Evolutionary conservation across 2,797 vertebrate species (phyloP), one percentile per base, ranked within the genome.

Genomic region (Prunella strophiata): DNA sequence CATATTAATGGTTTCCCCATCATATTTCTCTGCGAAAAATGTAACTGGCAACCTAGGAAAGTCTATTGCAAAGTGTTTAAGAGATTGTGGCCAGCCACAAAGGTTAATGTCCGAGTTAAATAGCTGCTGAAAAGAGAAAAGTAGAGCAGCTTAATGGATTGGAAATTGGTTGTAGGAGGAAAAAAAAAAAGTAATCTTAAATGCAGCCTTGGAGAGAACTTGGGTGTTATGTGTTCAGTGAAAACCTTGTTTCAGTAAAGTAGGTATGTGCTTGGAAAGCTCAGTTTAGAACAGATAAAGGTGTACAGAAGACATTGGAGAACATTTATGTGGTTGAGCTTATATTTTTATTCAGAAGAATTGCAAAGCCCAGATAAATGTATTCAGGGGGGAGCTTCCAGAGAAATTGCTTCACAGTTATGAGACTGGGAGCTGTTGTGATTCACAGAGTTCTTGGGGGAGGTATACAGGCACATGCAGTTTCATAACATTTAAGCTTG

Each of bases 61-160:
- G 25, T 48, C 19, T 63, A 81, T 47, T 57, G 57, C 43, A 77
- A 84, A 73, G 13, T 45, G 36, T 80, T 92, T 75, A 66, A 92
- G 57, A 77, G 71, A 73, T 29, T 88, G 73, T 59, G 55, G 47
- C 51, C 76, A 79, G 88, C 30, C 62, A 72, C 74, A 87, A 78
- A 95, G 88, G 86, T 92, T 94, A 96, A 93, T 70, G 15, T 77
- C 40, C 62, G 87, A 92, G 82, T 91, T 81, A 91, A 96, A 87
- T 8, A 89, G 82, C 34, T 85, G 50, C 73, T 84, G 89, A 81
- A 91, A 88, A 93, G 52, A 67, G 52, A 79, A 88, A 93, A 89
- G 55, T 73, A 75, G 74, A 74, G 38, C 32, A 73, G 61, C 26
- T 93, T 95, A 97, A 73, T 96, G 90, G 72, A 63, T 88, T 91